Evolutionary conservation across 2,113 vertebrate species (phyloP).

Genomic region (Hirundichthys speculiger): DNA sequence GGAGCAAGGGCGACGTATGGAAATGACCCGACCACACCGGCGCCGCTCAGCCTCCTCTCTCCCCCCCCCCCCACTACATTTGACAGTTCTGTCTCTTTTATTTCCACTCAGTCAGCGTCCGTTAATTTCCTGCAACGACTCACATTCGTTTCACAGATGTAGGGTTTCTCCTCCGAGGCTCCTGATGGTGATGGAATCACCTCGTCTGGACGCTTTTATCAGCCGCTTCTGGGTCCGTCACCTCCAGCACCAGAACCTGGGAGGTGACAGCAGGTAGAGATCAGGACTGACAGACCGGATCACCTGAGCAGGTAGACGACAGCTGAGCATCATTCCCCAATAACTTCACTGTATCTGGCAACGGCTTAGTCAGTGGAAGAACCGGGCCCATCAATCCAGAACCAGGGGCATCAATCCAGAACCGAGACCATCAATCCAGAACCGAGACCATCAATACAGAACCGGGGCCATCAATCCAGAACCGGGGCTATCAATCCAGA

Average conservation of each 20-base stretch:
- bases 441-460: too few relatives aligned
- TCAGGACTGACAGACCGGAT: conserved; percentile 74
- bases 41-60: not conserved
- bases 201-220: conserved; percentile 49
- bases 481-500: too few relatives aligned
- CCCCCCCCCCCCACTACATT: not conserved
- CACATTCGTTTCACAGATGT: conserved; percentile 26
- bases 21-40: conserved; percentile 62
- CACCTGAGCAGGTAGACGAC: conserved; percentile 59
- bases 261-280: conserved; percentile 64
- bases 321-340: conserved; percentile 60
- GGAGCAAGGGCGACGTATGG: conserved; percentile 74
- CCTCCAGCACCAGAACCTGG: conserved; percentile 35
- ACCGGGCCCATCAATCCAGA: not conserved
- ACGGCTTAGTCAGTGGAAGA: conserved; percentile 75
- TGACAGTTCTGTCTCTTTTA: not conserved
- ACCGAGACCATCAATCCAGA: too few relatives aligned
- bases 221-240: conserved; percentile 35
- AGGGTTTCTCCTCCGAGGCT: conserved; percentile 11
- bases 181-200: conserved; percentile 43
- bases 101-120: conserved; percentile 9
- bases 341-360: conserved; percentile 71
- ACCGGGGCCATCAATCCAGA: too few relatives aligned
- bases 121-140: not conserved
- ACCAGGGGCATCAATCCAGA: conserved; percentile 67